Base-by-base conservation (phyloP, 2,888 invertebrate species). In the Pheosia tremula region DNA sequence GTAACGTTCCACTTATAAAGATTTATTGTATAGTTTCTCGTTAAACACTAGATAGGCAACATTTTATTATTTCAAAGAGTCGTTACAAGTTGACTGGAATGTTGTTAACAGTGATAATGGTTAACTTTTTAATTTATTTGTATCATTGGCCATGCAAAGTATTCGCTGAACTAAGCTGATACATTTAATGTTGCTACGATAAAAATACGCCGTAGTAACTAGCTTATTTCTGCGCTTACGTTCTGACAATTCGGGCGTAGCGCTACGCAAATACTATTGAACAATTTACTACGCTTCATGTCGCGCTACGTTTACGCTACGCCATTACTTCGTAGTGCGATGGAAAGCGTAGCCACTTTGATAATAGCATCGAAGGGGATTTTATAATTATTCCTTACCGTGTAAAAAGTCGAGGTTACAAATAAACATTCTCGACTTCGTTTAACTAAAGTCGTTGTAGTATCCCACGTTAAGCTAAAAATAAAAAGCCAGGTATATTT, bases 1-100 rank as follows among this genome's bases (percentile, higher is more conserved):
- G 64, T 58, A 57, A 56, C 56, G 62, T 62, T 37, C 41, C n/a
- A 43, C 11, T 5, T 43, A 13, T n/a, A 13, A 43, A 49, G 7
- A 11, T 41, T 1, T 39, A 10, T 39, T 10, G 8, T 39, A 56
- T 50, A 41, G 37, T 11, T 43, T 36, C 49, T 50, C 50, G 24
- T 13, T 50, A 50, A 5, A 50, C 5, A 24, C 50, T 50, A 50
- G 10, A 50, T 24, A 47, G 47, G 24, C 24, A 50, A 50, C 24
- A 50, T 50, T 13, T 24, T 7, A 24, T 8, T 24, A 24, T 13
- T 50, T 50, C 50, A 50, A 24, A 50, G 50, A 6, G 50, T 50
- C 50, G 9, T 50, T 50, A 50, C 24, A 50, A 24, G 24, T 50
- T 50, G 24, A 9, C 50, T n/a, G 7, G 24, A 5, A 24, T 50